Evolutionary conservation across 2,797 vertebrate species (phyloP).

Genomic region (Gephyroberyx darwinii): DNA sequence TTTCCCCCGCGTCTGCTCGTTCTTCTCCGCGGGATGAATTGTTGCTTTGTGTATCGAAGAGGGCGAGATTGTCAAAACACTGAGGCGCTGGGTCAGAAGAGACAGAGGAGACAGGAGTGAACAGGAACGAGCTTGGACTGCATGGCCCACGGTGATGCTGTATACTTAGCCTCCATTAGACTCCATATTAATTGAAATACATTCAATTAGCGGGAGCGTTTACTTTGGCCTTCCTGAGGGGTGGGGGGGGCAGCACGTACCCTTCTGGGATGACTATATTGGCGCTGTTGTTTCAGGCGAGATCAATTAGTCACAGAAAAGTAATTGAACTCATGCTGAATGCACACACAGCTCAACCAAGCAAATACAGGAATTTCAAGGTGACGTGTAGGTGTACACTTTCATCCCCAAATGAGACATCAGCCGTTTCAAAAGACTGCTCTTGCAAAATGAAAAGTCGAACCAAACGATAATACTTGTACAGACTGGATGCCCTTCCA

Average conservation of each 20-base stretch:
- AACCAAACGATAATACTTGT: too few species aligned
- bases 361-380: slow-evolving; percentile 4
- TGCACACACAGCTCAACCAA: slow-evolving; percentile 58
- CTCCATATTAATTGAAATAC: slow-evolving; percentile 66
- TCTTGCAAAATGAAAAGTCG: too few species aligned
- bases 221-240: slow-evolving; percentile 43
- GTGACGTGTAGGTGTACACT: slow-evolving; percentile 6
- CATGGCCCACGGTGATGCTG: slow-evolving; percentile 49
- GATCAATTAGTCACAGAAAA: slow-evolving; percentile 71
- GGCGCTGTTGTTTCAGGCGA: slow-evolving; percentile 67
- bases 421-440: too few species aligned
- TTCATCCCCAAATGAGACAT: background rate
- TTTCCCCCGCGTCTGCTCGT: slow-evolving; percentile 18
- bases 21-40: slow-evolving; percentile 92
- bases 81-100: slow-evolving; percentile 66
- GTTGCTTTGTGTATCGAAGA: slow-evolving; percentile 93
- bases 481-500: too few species aligned
- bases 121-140: slow-evolving; percentile 23
- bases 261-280: slow-evolving; percentile 57
- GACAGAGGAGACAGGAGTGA: slow-evolving; percentile 72
- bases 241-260: background rate
- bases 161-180: slow-evolving; percentile 62
- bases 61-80: slow-evolving; percentile 89
- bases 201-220: slow-evolving; percentile 76
- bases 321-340: slow-evolving; percentile 58